Evolutionary conservation across 2,888 invertebrate species (phyloP), one percentile per base, ranked within the genome.

Genomic region (Allolobophora icterica): DNA sequence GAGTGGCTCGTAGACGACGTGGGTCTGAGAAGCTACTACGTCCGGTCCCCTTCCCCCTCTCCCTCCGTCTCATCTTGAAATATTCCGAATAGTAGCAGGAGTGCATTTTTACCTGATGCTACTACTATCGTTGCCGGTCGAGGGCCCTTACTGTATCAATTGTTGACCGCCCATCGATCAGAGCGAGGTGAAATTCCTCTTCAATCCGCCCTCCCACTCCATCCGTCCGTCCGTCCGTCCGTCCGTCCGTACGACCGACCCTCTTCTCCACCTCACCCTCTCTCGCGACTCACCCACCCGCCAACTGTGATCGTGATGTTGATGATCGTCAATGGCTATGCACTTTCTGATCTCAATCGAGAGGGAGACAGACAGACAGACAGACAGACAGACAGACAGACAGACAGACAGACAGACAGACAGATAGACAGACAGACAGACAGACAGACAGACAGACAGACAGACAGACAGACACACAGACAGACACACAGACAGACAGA

Each of bases 131-230:
- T 13, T 11, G 58, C 24, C 17, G 19, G 5, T 52, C n/a, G 71
- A 71, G 71, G 71, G 71, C 71, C 17, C 71, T 71, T 71, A n/a
- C 30, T 71, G 71, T 71, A 71, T 71, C 71, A 71, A 71, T 3
- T 71, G 71, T 71, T 71, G 71, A 71, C 71, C 71, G 71, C 71
- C 71, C 71, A 71, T 71, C 71, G 71, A 71, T 71, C 71, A 71
- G 30, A 71, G 30, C 71, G 71, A 71, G 30, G 71, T 71, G n/a
- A 71, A 71, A 71, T 71, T 71, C 71, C 71, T 71, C 71, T 71
- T 71, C 71, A 71, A n/a, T n/a, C 71, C 1, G 11, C 71, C 71
- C 30, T n/a, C 11, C n/a, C 71, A 21, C 52, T 24, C 52, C 52
- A 24, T 52, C 52, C 52, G 24, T 52, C 52, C 52, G 52, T 71